Evolutionary conservation across 2,113 vertebrate species (phyloP).

Genomic region (Albula goreensis): DNA sequence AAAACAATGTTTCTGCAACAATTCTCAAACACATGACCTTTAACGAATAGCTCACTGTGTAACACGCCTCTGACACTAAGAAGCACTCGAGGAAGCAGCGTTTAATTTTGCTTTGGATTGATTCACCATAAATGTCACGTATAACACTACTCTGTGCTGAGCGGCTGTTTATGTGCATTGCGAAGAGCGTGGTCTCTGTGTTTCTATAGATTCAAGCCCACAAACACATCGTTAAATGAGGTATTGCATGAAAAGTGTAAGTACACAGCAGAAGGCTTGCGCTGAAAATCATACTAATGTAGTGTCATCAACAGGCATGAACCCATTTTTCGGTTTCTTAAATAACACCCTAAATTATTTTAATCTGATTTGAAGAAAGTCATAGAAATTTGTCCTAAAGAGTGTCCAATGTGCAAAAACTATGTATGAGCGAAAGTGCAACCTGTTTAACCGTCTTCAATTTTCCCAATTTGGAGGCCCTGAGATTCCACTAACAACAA

Average conservation of each 20-base stretch:
- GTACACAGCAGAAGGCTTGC: not conserved
- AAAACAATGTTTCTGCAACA: not conserved
- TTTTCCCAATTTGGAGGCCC: conserved; percentile 42
- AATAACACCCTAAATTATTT: not conserved
- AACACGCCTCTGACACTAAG: not conserved
- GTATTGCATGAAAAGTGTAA: not conserved
- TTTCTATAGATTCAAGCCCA: not conserved
- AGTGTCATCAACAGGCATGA: not conserved
- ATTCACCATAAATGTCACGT: not conserved
- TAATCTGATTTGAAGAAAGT: not conserved
- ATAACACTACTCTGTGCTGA: not conserved
- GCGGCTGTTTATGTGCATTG: not conserved
- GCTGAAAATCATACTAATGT: not conserved
- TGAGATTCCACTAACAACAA: conserved; percentile 46
- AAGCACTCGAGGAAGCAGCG: not conserved
- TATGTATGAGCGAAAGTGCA: not conserved
- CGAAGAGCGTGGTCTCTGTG: not conserved
- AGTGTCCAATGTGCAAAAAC: not conserved
- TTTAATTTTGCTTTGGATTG: not conserved
- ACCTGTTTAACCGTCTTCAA: not conserved
- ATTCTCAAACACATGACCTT: not conserved
- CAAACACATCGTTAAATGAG: not conserved
- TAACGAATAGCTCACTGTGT: not conserved
- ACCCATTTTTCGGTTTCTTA: not conserved
- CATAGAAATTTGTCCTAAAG: not conserved